Evolutionary conservation across 1,140 invertebrate species (phyloP).

Genomic region (Danaus melanippus): DNA sequence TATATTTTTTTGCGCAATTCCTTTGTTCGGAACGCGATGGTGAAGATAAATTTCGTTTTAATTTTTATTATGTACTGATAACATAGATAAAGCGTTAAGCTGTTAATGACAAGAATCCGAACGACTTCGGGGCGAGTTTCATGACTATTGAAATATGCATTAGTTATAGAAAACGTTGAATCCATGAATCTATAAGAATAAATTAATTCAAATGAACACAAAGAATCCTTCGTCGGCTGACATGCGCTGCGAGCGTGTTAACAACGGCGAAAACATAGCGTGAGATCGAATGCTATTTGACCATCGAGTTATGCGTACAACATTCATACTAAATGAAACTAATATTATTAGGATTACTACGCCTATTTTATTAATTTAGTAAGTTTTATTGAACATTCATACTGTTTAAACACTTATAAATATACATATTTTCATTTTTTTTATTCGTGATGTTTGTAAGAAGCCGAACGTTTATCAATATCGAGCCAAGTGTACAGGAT

Average conservation of each 20-base stretch:
- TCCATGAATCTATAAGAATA: conserved; percentile 31
- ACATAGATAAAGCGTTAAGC: too few relatives aligned
- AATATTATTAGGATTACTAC: conserved; percentile 7
- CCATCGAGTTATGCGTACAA: conserved; percentile 14
- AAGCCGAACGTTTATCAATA: neutral
- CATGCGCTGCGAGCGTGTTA: conserved; percentile 24
- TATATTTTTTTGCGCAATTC: conserved; percentile 16
- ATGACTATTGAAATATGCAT: neutral
- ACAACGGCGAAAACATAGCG: conserved; percentile 31
- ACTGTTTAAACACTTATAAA: too few relatives aligned
- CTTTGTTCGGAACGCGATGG: conserved; percentile 11
- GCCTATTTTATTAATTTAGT: too few relatives aligned
- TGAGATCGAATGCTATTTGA: conserved; percentile 27
- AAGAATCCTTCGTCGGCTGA: conserved; percentile 28
- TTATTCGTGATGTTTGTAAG: too few relatives aligned
- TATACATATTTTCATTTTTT: neutral
- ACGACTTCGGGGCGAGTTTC: too few relatives aligned
- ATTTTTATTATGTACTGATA: too few relatives aligned
- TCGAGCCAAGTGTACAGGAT: conserved; percentile 11
- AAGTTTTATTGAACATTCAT: too few relatives aligned
- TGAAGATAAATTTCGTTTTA: too few relatives aligned
- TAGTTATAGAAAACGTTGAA: conserved; percentile 29
- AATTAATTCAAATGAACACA: conserved; percentile 32
- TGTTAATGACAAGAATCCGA: too few relatives aligned
- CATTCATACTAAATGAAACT: conserved; percentile 8